Base-by-base conservation (phyloP, 2,888 invertebrate species). In the Synergus umbraculus region DNA sequence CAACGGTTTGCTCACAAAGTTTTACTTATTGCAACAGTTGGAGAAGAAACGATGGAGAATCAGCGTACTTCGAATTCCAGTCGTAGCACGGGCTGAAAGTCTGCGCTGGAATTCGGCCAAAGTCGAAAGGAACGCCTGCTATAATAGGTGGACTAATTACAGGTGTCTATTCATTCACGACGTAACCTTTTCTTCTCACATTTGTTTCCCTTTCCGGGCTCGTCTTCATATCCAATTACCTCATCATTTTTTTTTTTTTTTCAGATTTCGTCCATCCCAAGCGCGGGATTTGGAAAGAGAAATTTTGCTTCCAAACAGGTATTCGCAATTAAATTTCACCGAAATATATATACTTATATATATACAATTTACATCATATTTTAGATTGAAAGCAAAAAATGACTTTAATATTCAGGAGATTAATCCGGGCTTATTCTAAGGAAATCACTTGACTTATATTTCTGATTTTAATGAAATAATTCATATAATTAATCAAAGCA, bases 31-130 rank as follows among this genome's bases (percentile, higher is more conserved):
- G 81, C 81, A 84, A 84, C 80, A 81, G 54, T 77, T 64, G 64
- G 78, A 81, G 81, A 80, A 79, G 81, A 81, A 82, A 82, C 77
- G 65, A 54, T 76, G 58, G 76, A 76, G 80, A 82, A 81, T 81
- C 60, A 63, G 18, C 60, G 82, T 73, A 81, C 67, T 89, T 89
- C 82, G 79, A 79, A 90, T 90, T 88, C 89, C 82, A 82, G 78
- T 78, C 83, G 84, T 81, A 86, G 80, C 79, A 78, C 66, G 78
- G 78, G 63, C 83, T 85, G 90, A 89, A 90, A 90, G 90, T 89
- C 83, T 83, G 79, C 76, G 79, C 85, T 90, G 90, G 89, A 89
- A 89, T 90, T 89, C 89, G 87, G 89, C 89, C 90, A 90, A 87
- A 89, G 81, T 81, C 85, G 49, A 73, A 73, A 73, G 73, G 49